Percentiles rank a stretch among this genome's conserved stretches.
phyloP scores from a whole-genome alignment of 2,888 invertebrate genomes.

The Itoplectis maculator region DNA sequence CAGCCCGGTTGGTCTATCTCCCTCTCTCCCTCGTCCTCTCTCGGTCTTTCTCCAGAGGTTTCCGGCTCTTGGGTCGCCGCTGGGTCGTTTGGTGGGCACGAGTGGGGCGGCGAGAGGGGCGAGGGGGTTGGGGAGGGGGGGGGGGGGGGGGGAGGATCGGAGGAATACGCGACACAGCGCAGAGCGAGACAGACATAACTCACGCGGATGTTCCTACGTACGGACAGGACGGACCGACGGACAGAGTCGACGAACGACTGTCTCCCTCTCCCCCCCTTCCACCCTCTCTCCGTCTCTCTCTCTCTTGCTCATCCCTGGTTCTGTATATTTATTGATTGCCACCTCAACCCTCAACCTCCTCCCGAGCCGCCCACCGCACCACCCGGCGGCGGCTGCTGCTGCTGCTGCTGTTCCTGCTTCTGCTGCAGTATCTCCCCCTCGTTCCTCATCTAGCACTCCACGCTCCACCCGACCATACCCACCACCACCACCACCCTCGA shows the following conservation, averaged over 20 bases:
- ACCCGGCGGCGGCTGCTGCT: conserved; percentile 44
- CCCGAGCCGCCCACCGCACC: conserved; percentile 55
- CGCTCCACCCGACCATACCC: conserved; percentile 54
- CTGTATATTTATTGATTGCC: conserved; percentile 85
- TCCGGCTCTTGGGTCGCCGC: conserved; percentile 62
- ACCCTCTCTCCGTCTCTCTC: conserved; percentile 23
- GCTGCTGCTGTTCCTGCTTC: conserved; percentile 67
- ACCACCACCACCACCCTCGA: conserved; percentile 30
- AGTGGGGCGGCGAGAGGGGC: too few species aligned
- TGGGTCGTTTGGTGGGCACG: too few species aligned
- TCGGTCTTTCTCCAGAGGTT: conserved; percentile 31
- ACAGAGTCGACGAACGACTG: conserved; percentile 73
- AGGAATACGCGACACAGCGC: conserved; percentile 75
- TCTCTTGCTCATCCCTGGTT: conserved; percentile 72
- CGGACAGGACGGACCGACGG: conserved; percentile 63
- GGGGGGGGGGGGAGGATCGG: too few species aligned
- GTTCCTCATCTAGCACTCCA: conserved; percentile 62
- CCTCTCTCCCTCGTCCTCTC: conserved; percentile 4
- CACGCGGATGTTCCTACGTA: conserved; percentile 49
- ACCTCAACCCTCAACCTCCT: conserved; percentile 77
- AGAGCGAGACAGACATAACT: conserved; percentile 36
- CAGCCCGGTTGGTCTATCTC: background rate
- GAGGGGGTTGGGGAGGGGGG: too few species aligned
- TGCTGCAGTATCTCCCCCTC: conserved; percentile 62
- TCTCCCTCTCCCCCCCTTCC: conserved; percentile 15